A percentile compares a stretch with the other conserved stretches of the same genome.
These are phyloP conservation scores for Porites evermanni DNA, from an alignment of 92 coral and sea anemone species.

Conservation along the genomic window DNA sequence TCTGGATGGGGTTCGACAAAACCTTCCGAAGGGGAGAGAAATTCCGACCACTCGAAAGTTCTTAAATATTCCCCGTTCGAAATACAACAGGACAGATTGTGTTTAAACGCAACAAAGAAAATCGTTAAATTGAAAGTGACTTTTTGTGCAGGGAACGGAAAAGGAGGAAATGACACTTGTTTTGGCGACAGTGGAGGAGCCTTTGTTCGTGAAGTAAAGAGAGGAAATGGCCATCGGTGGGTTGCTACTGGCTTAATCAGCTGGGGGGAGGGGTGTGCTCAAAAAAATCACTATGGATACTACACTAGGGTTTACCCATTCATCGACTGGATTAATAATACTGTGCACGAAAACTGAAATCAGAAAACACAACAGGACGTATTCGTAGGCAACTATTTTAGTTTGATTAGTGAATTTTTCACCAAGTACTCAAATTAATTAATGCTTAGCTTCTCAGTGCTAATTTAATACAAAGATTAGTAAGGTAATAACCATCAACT, in stretches of 20 bases:
- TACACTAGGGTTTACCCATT: conserved; percentile 57
- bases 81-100: neutral
- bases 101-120: neutral
- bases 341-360: neutral
- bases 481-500: too few relatives aligned
- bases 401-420: too few relatives aligned
- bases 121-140: neutral
- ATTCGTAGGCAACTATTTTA: too few relatives aligned
- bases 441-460: too few relatives aligned
- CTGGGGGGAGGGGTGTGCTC: conserved; percentile 72
- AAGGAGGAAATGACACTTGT: neutral
- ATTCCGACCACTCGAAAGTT: neutral
- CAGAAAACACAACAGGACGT: too few relatives aligned
- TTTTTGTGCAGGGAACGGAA: neutral
- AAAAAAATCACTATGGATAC: conserved; percentile 51
- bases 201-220: conserved; percentile 21
- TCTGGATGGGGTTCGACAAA: neutral
- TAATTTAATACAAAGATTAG: too few relatives aligned
- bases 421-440: too few relatives aligned
- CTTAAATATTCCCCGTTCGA: neutral
- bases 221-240: conserved; percentile 54
- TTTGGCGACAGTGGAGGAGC: conserved; percentile 64
- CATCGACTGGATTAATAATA: conserved; percentile 61
- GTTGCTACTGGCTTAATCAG: conserved; percentile 52
- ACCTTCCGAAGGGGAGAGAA: neutral